Percentiles rank a stretch among this genome's conserved stretches.
phyloP scores from a whole-genome alignment of 2,113 vertebrate genomes.

The Clarias batrachus region DNA sequence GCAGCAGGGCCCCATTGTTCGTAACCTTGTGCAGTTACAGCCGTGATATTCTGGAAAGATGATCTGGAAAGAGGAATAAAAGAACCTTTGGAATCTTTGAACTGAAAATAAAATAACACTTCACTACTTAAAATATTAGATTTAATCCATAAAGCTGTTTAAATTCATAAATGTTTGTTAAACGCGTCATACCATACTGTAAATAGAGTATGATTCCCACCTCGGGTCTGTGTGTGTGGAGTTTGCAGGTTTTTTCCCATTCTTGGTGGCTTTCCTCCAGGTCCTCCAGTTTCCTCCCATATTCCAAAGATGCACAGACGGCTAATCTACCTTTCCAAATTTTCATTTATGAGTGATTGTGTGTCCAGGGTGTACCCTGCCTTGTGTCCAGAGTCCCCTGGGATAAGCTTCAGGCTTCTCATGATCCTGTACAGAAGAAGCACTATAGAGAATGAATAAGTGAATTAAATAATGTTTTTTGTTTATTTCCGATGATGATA shows the following conservation, averaged over 20 bases:
- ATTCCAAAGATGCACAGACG: no score
- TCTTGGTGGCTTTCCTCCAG: background rate
- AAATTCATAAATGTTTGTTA: no score
- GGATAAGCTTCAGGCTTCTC: background rate
- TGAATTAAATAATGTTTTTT: no score
- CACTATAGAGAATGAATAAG: no score
- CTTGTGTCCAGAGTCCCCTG: background rate
- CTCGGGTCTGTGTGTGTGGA: no score
- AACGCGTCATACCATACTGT: no score
- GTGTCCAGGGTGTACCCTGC: no score
- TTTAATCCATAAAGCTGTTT: no score
- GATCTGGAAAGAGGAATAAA: slow-evolving; percentile 4
- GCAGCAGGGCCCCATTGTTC: slow-evolving; percentile 17
- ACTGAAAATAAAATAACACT: background rate
- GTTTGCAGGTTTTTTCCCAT: no score
- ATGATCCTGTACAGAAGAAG: background rate
- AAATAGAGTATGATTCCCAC: no score
- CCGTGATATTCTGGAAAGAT: background rate
- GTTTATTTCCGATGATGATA: background rate
- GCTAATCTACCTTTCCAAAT: background rate
- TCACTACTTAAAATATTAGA: background rate
- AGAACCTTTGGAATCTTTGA: background rate
- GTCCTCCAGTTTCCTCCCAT: background rate
- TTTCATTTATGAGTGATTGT: background rate
- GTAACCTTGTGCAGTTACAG: slow-evolving; percentile 4